These are phyloP conservation scores for Biston betularia DNA, from an alignment of 2,888 invertebrate genomes.

Conservation along the genomic window DNA sequence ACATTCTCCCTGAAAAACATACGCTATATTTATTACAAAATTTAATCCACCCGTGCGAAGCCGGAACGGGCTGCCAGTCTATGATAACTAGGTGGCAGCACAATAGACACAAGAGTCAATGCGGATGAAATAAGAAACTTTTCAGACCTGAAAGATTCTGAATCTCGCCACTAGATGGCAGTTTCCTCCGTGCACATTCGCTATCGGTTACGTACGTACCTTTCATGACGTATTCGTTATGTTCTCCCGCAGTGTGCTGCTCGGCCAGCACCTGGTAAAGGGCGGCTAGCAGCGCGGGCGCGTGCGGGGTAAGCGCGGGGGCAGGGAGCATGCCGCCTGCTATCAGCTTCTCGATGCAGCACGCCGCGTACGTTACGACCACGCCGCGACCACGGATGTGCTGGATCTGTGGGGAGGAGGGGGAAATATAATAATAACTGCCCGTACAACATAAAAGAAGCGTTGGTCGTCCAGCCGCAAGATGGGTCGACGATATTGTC, in stretches of 20 bases:
- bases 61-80: too few relatives aligned
- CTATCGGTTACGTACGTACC: slow-evolving; percentile 84
- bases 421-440: too few relatives aligned
- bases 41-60: too few relatives aligned
- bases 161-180: too few relatives aligned
- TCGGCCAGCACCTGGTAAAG: slow-evolving; percentile 92
- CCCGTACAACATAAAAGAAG: too few relatives aligned
- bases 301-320: slow-evolving; percentile 88
- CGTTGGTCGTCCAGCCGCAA: too few relatives aligned
- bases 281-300: slow-evolving; percentile 89
- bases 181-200: too few relatives aligned
- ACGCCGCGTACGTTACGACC: slow-evolving; percentile 98
- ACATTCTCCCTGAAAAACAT: too few relatives aligned
- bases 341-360: slow-evolving; percentile 95
- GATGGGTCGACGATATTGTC: too few relatives aligned
- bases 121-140: too few relatives aligned
- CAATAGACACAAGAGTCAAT: background rate
- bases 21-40: too few relatives aligned
- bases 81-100: too few relatives aligned
- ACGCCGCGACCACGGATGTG: slow-evolving; percentile 93
- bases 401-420: slow-evolving; percentile 78
- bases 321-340: slow-evolving; percentile 89
- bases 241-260: slow-evolving; percentile 93
- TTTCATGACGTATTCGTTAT: slow-evolving; percentile 99
- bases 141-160: background rate